Evolutionary conservation across 2,113 vertebrate species (phyloP).

Genomic region (Plectropomus leopardus): DNA sequence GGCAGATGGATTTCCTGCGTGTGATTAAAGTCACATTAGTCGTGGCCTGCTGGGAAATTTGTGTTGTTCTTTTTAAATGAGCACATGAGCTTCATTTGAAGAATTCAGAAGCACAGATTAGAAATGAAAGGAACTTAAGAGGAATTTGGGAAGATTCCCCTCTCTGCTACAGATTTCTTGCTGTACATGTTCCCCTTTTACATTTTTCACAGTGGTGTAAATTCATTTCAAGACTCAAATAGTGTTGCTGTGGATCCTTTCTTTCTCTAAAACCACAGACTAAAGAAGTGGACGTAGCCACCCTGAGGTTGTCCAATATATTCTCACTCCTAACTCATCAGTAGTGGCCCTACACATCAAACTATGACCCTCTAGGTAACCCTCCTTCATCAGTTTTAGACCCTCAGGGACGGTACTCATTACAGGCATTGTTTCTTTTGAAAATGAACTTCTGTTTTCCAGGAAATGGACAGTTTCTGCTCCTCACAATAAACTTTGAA

Average conservation of each 20-base stretch:
- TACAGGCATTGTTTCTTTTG: no score
- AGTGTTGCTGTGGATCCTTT: background rate
- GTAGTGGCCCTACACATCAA: no score
- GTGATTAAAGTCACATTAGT: constrained; percentile 76
- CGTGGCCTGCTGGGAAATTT: constrained; percentile 64
- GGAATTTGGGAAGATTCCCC: constrained; percentile 27
- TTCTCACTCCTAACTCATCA: no score
- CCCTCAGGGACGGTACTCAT: no score
- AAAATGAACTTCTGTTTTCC: no score
- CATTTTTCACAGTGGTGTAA: background rate
- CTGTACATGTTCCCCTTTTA: background rate
- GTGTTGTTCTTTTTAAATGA: constrained; percentile 58
- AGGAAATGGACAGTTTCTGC: no score
- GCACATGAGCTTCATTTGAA: constrained; percentile 41
- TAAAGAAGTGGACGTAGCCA: no score
- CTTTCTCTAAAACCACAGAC: background rate
- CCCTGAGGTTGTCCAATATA: no score
- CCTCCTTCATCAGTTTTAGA: no score
- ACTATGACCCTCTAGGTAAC: no score
- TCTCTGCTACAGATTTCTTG: background rate
- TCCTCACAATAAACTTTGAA: no score
- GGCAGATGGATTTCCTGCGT: constrained; percentile 69
- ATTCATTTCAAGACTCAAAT: background rate
- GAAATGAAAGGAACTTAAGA: constrained; percentile 20
- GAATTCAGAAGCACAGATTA: constrained; percentile 32